A percentile compares a stretch with the other conserved stretches of the same genome.
These are phyloP conservation scores for Anseranas semipalmata DNA, from an alignment of 2,113 vertebrate genomes.

Conservation along the genomic window DNA sequence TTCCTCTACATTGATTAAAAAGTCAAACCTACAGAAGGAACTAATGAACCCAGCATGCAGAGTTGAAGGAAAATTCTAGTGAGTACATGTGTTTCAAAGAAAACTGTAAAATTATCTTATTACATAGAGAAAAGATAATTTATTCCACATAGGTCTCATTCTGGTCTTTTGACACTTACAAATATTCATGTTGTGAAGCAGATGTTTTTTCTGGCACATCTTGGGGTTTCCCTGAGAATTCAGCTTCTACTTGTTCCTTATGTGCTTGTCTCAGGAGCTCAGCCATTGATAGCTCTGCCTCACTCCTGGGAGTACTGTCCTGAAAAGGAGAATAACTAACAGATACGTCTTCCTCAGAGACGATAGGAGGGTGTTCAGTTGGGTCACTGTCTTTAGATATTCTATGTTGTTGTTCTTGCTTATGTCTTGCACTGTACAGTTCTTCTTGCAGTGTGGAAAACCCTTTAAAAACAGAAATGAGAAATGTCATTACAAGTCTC, in stretches of 20 bases:
- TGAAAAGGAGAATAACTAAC: conserved; percentile 85
- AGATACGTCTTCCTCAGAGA: conserved; percentile 90
- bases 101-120: not conserved
- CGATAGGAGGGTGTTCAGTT: conserved; percentile 84
- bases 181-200: conserved; percentile 65
- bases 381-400: conserved; percentile 57
- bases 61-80: not conserved
- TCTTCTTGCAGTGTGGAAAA: conserved; percentile 93
- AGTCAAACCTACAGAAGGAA: not conserved
- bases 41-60: not conserved
- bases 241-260: conserved; percentile 81
- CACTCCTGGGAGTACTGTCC: conserved; percentile 83
- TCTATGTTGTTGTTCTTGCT: conserved; percentile 66
- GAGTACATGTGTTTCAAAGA: not conserved
- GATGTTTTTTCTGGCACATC: conserved; percentile 43
- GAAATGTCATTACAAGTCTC: not conserved
- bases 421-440: conserved; percentile 77
- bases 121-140: not conserved
- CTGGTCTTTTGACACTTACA: conserved; percentile 62
- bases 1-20: not conserved
- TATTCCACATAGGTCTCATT: rapidly evolving
- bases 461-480: conserved; percentile 65
- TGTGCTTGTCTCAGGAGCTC: conserved; percentile 82
- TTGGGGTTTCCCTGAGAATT: conserved; percentile 82
- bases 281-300: conserved; percentile 72